Evolutionary conservation across 2,113 vertebrate genomes (phyloP), one percentile per base, ranked within the genome.

Genomic region (Stigmatopora argus): DNA sequence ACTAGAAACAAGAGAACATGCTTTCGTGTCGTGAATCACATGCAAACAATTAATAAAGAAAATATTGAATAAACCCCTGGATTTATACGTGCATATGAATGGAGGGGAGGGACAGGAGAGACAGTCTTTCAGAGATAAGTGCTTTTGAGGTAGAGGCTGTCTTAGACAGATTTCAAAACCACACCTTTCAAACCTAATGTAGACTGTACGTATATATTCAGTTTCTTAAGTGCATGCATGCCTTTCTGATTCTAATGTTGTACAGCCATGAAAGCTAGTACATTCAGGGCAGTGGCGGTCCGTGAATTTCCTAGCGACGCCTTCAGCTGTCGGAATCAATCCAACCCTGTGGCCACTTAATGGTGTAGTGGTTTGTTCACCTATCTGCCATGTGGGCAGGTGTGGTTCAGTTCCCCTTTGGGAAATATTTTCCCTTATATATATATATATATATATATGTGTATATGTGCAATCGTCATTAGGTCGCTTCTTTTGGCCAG

Each of bases 41-140:
- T 65, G 47, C 67, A 69, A 63, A 15, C 6, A 12, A 19, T 15
- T 23, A 56, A 7, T 14, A 56, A 41, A 31, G 23, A 8, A 2
- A 6, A 12, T 65, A 69, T 6, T 15, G n/a, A 47, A 41, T 41
- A 77, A 72, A 86, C 49, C 74, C 60, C 51, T 60, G 45, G 31
- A 58, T 38, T 74, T 77, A 75, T 73, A 88, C 78, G 89, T 77
- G 78, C 71, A 67, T 45, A 44, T 10, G 56, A 17, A 34, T 66
- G 56, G 23, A 59, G 62, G 59, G 80, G 52, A 21, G 69, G 70
- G 51, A 59, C 21, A 41, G 53, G 53, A 15, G 7, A 63, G 58
- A 35, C 18, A 41, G 49, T 62, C 45, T 65, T 61, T 35, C n/a
- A 65, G n/a, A 41, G 65, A 26, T 38, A 11, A 7, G 9, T 44